Conservation (phyloP, 2,888 invertebrate genomes). For the Dryocosmus kuriphilus region DNA sequence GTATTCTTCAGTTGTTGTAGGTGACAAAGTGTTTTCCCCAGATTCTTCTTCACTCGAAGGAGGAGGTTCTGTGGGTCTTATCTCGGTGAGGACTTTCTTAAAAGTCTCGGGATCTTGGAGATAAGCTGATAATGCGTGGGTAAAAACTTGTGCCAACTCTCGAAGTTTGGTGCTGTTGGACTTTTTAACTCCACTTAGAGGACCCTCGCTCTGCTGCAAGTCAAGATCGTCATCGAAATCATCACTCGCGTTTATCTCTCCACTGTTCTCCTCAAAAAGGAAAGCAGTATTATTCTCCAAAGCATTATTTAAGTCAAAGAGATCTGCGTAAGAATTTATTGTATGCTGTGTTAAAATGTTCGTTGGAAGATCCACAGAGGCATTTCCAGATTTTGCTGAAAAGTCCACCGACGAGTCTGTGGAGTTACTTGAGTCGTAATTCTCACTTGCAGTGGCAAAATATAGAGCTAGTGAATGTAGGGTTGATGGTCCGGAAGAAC, state of each 20-base stretch:
- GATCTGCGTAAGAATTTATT: conserved; percentile 81
- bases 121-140: conserved; percentile 89
- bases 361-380: conserved; percentile 79
- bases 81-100: conserved; percentile 86
- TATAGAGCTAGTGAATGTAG: conserved; percentile 89
- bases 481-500: conserved; percentile 87
- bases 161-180: conserved; percentile 82
- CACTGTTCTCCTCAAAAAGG: conserved; percentile 58
- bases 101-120: conserved; percentile 91
- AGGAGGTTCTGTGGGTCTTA: conserved; percentile 88
- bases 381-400: conserved; percentile 49
- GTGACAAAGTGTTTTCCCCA: conserved; percentile 67
- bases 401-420: conserved; percentile 56
- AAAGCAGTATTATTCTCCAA: conserved; percentile 64
- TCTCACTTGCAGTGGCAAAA: conserved; percentile 84
- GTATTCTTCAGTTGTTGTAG: conserved; percentile 78
- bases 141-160: conserved; percentile 90
- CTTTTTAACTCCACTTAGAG: conserved; percentile 79
- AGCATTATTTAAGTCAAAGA: conserved; percentile 76
- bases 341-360: conserved; percentile 84
- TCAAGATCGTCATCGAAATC: conserved; percentile 79
- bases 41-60: conserved; percentile 76
- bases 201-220: conserved; percentile 83
- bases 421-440: conserved; percentile 71
- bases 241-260: conserved; percentile 63